These are phyloP conservation scores for Saccostrea cuccullata DNA, from an alignment of 1,140 invertebrate species.

Conservation along the genomic window DNA sequence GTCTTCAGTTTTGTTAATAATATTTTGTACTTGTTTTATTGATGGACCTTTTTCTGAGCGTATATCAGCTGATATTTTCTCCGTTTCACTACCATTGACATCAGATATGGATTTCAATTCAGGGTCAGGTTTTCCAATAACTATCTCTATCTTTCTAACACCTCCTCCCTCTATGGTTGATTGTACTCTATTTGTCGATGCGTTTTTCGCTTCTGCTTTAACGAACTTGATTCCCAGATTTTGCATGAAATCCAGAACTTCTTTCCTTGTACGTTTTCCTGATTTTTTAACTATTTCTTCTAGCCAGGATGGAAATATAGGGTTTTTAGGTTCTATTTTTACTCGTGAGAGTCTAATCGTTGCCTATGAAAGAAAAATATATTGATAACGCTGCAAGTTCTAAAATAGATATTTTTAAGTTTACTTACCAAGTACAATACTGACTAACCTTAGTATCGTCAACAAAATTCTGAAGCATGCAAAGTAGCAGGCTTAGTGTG, in stretches of 20 bases:
- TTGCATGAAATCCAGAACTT: neutral
- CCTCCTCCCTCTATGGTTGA: neutral
- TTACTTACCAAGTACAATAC: neutral
- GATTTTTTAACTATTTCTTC: neutral
- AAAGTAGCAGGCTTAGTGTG: neutral
- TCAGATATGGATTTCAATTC: neutral
- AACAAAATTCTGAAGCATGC: neutral
- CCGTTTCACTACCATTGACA: neutral
- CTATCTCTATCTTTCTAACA: neutral
- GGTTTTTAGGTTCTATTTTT: neutral
- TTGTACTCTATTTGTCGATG: neutral
- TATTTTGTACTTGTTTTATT: neutral
- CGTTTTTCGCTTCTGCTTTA: neutral
- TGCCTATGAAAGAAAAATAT: neutral
- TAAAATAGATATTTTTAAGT: neutral
- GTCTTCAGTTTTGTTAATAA: neutral
- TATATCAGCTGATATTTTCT: neutral
- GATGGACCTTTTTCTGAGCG: neutral
- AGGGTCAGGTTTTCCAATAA: neutral
- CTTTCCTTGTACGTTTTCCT: neutral
- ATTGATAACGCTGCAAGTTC: neutral
- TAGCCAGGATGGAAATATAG: neutral
- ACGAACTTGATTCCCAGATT: neutral
- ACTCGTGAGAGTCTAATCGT: neutral
- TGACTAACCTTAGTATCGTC: neutral